These are phyloP conservation scores for Pachyrhynchus sulphureomaculatus DNA, from an alignment of 1,140 invertebrate species.

Conservation along the genomic window DNA sequence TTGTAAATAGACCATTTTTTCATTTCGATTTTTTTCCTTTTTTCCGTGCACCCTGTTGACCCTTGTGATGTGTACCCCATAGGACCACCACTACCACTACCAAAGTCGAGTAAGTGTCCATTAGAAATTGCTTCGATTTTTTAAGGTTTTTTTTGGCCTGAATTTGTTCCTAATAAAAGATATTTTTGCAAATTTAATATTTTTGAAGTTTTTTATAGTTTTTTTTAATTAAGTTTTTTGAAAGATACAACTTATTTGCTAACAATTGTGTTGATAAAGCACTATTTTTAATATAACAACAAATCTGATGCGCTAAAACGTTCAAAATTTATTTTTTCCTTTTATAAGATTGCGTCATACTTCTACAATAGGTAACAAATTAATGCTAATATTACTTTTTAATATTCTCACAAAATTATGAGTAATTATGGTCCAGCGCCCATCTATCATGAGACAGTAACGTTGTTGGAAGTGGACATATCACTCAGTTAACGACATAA, in stretches of 20 bases:
- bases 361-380: too few relatives aligned
- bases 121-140: slow-evolving; percentile 13
- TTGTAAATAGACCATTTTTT: slow-evolving; percentile 30
- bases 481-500: too few relatives aligned
- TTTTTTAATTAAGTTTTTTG: background rate
- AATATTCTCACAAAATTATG: too few relatives aligned
- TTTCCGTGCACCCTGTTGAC: slow-evolving; percentile 46
- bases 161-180: slow-evolving; percentile 14
- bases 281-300: too few relatives aligned
- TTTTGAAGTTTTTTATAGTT: slow-evolving; percentile 17
- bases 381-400: too few relatives aligned
- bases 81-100: slow-evolving; percentile 48
- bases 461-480: too few relatives aligned
- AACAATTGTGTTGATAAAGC: too few relatives aligned
- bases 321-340: too few relatives aligned
- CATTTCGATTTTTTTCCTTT: slow-evolving; percentile 50
- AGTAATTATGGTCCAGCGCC: too few relatives aligned
- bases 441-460: too few relatives aligned
- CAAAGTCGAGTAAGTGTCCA: slow-evolving; percentile 51
- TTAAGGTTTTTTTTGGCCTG: slow-evolving; percentile 9
- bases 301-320: too few relatives aligned
- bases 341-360: too few relatives aligned
- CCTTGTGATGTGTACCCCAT: slow-evolving; percentile 41
- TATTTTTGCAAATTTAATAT: slow-evolving; percentile 4
- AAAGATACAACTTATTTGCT: background rate